Evolutionary conservation across 2,113 vertebrate genomes (phyloP).

Genomic region (Calyptomena viridis): DNA sequence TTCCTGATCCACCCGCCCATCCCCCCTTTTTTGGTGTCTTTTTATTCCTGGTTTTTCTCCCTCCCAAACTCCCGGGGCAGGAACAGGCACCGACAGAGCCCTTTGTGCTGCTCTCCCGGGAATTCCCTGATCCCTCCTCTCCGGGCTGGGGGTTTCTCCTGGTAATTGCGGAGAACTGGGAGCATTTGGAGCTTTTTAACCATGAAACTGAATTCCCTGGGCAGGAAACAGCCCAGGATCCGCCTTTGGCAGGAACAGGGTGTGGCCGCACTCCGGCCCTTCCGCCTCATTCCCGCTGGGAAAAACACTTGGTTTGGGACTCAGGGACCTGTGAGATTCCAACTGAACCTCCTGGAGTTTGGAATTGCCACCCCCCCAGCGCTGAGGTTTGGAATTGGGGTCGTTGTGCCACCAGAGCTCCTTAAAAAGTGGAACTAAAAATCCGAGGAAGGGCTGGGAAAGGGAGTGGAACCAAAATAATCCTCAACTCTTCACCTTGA

Average conservation of each 20-base stretch:
- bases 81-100: neutral
- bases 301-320: neutral
- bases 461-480: neutral
- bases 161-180: too few species aligned
- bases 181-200: too few species aligned
- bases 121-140: neutral
- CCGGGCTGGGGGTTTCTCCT: neutral
- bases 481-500: neutral
- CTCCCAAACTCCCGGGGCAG: neutral
- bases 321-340: too few species aligned
- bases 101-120: neutral
- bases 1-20: neutral
- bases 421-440: neutral
- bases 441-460: neutral
- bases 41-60: neutral
- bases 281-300: accelerated
- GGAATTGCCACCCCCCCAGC: accelerated
- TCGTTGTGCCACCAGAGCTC: neutral
- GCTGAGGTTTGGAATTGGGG: neutral
- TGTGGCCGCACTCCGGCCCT: neutral
- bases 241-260: neutral
- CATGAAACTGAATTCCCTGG: neutral
- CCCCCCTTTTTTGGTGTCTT: too few species aligned
- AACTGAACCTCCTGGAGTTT: neutral
- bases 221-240: neutral